A percentile compares a stretch with the other conserved stretches of the same genome.
Evolutionary conservation across 2,888 invertebrate genomes (phyloP).

Genomic region (Cecidostiba fungosa): DNA sequence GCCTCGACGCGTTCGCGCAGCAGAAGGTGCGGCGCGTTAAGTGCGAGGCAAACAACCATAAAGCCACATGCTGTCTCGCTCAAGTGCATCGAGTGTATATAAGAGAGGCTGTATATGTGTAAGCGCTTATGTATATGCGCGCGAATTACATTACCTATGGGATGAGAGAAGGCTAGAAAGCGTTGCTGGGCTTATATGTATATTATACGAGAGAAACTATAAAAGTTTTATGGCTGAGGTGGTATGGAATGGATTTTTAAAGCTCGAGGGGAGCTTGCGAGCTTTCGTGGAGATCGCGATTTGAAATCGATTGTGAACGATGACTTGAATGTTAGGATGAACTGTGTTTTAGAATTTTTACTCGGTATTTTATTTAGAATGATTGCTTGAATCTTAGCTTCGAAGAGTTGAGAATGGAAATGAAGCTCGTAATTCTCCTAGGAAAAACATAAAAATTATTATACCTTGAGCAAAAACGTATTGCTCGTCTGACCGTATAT

Average conservation of each 20-base stretch:
- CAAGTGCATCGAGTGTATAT: not conserved
- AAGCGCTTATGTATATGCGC: conserved; percentile 2
- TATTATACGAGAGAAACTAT: not conserved
- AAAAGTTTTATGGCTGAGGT: not conserved
- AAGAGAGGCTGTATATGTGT: not conserved
- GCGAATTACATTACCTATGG: not conserved
- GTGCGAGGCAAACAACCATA: conserved; percentile 5
- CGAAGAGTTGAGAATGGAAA: not conserved
- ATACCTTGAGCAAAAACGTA: not conserved
- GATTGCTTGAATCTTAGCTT: too few relatives aligned
- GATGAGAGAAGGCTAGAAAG: not conserved
- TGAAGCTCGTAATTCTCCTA: not conserved
- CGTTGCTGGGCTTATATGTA: not conserved
- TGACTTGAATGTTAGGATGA: too few relatives aligned
- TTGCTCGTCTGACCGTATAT: not conserved
- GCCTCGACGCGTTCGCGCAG: not conserved
- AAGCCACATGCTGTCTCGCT: not conserved
- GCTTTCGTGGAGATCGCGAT: not conserved
- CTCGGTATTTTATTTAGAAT: too few relatives aligned
- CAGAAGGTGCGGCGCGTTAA: conserved; percentile 7
- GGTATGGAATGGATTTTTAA: not conserved
- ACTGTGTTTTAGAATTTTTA: too few relatives aligned
- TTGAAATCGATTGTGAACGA: not conserved
- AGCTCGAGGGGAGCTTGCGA: not conserved
- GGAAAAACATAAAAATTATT: not conserved